A percentile compares a stretch with the other conserved stretches of the same genome.
phyloP scores from a whole-genome alignment of 2,797 vertebrate species.

The Pseudochirops cupreus region DNA sequence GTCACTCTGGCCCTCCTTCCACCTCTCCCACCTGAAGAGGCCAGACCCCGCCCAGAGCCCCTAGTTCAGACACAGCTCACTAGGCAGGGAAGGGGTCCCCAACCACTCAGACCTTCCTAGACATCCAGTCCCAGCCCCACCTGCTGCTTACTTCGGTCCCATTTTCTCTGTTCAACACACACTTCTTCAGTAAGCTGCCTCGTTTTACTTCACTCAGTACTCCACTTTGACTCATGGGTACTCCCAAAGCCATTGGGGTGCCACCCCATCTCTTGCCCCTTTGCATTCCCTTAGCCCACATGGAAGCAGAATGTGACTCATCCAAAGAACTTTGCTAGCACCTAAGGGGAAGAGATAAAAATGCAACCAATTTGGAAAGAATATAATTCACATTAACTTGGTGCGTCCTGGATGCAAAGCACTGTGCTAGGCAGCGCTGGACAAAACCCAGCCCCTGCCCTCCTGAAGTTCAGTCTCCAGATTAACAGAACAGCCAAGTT shows the following conservation, averaged over 20 bases:
- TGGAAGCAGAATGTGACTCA: neutral
- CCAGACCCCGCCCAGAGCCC: neutral
- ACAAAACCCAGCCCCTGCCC: neutral
- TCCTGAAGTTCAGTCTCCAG: slow-evolving; percentile 7
- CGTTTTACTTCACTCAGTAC: neutral
- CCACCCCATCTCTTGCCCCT: neutral
- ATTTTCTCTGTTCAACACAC: neutral
- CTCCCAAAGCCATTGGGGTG: neutral
- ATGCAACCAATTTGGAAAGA: neutral
- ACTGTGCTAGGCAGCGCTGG: neutral
- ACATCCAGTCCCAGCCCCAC: neutral
- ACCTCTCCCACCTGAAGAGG: neutral
- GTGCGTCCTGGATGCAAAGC: neutral
- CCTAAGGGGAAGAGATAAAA: neutral
- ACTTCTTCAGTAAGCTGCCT: neutral
- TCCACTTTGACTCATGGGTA: neutral
- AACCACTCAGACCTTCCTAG: neutral
- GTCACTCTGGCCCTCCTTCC: neutral
- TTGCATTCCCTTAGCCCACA: neutral
- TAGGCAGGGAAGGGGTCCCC: accelerated
- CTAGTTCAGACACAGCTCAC: neutral
- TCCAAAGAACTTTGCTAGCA: neutral
- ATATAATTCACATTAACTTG: neutral
- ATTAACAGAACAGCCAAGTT: neutral
- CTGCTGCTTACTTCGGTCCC: accelerated